Conservation (phyloP, 2,888 invertebrate genomes). For the Neuroscelio doddi region DNA sequence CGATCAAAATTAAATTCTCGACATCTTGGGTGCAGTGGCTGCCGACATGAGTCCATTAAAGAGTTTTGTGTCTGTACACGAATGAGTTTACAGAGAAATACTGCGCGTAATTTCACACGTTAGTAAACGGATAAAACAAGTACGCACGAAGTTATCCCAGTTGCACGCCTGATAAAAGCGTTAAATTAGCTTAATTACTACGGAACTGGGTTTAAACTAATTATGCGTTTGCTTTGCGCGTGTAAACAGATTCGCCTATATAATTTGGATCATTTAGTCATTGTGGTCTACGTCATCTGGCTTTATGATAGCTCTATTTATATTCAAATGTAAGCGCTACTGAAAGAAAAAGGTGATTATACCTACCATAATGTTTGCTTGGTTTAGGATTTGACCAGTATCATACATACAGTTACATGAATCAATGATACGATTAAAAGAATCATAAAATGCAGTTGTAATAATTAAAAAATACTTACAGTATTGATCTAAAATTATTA, state of each 20-base stretch:
- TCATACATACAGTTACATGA: too few species aligned
- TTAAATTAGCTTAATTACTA: conserved; percentile 48
- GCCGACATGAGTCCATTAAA: conserved; percentile 36
- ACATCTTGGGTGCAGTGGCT: conserved; percentile 12
- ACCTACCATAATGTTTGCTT: too few species aligned
- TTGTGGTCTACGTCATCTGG: conserved; percentile 14
- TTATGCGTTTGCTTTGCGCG: conserved; percentile 38
- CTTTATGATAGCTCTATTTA: conserved; percentile 25
- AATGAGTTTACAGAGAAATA: conserved; percentile 25
- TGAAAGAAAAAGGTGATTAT: neutral
- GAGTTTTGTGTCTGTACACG: conserved; percentile 28
- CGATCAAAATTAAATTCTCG: conserved; percentile 27
- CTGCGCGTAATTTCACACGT: conserved; percentile 32
- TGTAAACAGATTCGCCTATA: conserved; percentile 19
- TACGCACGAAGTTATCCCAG: conserved; percentile 1
- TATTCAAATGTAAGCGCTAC: neutral
- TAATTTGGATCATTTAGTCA: conserved; percentile 38
- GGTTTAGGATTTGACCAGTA: too few species aligned
- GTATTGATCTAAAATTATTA: too few species aligned
- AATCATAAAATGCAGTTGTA: too few species aligned
- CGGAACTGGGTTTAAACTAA: conserved; percentile 34
- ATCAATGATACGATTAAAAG: too few species aligned
- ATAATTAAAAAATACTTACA: too few species aligned
- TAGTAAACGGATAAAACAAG: conserved; percentile 39
- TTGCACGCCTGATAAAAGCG: conserved; percentile 27